These are phyloP conservation scores for Chironomus tepperi DNA, from an alignment of 1,140 invertebrate genomes.

Conservation along the genomic window DNA sequence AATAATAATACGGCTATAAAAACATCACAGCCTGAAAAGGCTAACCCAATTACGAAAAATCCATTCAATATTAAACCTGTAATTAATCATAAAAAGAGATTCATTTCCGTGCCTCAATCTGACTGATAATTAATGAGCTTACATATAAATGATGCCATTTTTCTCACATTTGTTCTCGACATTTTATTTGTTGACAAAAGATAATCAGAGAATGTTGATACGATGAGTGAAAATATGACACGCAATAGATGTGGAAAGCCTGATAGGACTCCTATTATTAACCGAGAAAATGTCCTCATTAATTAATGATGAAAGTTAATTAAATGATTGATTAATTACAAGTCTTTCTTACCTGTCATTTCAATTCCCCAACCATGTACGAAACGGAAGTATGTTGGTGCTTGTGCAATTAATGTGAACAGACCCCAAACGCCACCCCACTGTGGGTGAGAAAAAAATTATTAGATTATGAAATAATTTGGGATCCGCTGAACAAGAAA, in stretches of 20 bases:
- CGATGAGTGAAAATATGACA: slow-evolving; percentile 51
- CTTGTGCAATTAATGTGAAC: slow-evolving; percentile 73
- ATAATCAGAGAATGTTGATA: slow-evolving; percentile 52
- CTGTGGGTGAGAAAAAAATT: slow-evolving; percentile 40
- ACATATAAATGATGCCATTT: slow-evolving; percentile 51
- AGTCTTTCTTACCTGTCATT: slow-evolving; percentile 46
- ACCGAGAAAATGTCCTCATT: slow-evolving; percentile 28
- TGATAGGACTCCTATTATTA: slow-evolving; percentile 53
- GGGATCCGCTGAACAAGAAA: too few relatives aligned
- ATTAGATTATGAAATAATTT: too few relatives aligned
- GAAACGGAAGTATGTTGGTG: slow-evolving; percentile 77
- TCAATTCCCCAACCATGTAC: slow-evolving; percentile 74
- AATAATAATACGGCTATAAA: slow-evolving; percentile 50
- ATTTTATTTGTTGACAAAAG: slow-evolving; percentile 47
- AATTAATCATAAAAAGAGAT: slow-evolving; percentile 27
- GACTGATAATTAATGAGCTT: slow-evolving; percentile 33
- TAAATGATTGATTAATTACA: slow-evolving; percentile 20
- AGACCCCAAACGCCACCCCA: slow-evolving; percentile 78
- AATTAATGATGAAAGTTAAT: slow-evolving; percentile 20
- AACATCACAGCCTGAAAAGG: slow-evolving; percentile 53
- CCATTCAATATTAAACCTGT: slow-evolving; percentile 46
- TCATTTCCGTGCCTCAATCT: too few relatives aligned
- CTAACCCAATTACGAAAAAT: slow-evolving; percentile 47
- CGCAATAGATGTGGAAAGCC: slow-evolving; percentile 55
- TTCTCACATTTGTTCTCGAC: slow-evolving; percentile 52